Evolutionary conservation across 2,113 vertebrate species (phyloP).

Genomic region (Lota lota): DNA sequence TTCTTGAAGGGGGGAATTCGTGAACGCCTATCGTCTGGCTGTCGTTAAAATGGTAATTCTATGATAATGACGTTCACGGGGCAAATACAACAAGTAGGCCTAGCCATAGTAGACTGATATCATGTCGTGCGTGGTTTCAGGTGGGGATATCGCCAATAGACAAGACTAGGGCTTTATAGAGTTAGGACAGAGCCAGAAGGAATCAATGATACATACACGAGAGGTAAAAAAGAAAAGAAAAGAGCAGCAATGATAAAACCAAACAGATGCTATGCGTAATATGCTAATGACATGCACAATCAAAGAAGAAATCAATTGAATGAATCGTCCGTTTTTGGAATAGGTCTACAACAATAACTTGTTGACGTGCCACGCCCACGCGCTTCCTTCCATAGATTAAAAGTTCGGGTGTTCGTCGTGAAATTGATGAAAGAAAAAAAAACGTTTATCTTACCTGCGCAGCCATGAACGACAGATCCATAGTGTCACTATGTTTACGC

Average conservation of each 20-base stretch:
- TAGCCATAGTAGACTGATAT: no score
- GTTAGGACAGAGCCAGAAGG: no score
- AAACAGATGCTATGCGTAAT: not conserved
- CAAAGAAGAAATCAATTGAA: not conserved
- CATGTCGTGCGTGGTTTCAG: no score
- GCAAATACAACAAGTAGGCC: no score
- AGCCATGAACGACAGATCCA: constrained; percentile 97
- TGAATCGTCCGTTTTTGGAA: not conserved
- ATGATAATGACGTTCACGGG: no score
- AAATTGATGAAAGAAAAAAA: not conserved
- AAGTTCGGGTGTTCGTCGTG: constrained; percentile 32
- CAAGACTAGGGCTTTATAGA: no score
- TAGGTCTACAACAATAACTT: constrained; percentile 21
- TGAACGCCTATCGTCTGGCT: no score
- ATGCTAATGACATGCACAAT: not conserved
- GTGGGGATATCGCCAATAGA: no score
- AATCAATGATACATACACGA: no score
- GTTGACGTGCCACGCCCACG: constrained; percentile 49
- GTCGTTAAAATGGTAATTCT: no score
- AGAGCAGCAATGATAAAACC: no score
- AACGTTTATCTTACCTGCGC: constrained; percentile 80
- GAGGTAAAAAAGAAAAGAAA: no score
- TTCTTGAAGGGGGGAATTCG: not conserved
- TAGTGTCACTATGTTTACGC: constrained; percentile 65
- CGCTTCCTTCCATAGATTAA: constrained; percentile 10